Evolutionary conservation across 2,888 invertebrate species (phyloP).

Genomic region (Apotomis turbidana): DNA sequence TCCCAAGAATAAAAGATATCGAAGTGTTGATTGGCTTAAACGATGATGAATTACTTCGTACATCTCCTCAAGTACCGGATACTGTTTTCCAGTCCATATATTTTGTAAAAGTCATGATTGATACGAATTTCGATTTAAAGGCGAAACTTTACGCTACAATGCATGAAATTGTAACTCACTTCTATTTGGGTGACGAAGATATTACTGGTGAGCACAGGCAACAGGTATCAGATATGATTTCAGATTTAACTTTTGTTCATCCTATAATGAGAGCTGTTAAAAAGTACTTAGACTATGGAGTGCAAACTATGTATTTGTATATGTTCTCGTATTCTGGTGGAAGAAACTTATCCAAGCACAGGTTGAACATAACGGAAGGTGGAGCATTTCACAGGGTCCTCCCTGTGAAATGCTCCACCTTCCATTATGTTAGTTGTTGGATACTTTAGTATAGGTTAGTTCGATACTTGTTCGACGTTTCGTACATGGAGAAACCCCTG

Average conservation of each 20-base stretch:
- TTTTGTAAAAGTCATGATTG: conserved; percentile 37
- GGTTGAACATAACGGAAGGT: too few relatives aligned
- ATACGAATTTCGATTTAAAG: conserved; percentile 45
- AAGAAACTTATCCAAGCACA: too few relatives aligned
- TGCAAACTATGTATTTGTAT: too few relatives aligned
- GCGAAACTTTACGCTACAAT: conserved; percentile 44
- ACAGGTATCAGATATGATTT: conserved; percentile 48
- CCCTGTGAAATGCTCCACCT: too few relatives aligned
- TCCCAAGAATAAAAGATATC: conserved; percentile 30
- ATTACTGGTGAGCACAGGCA: conserved; percentile 43
- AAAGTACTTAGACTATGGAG: conserved; percentile 48
- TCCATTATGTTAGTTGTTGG: too few relatives aligned
- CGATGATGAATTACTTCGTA: conserved; percentile 15
- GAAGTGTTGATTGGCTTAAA: conserved; percentile 41
- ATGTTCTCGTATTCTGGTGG: too few relatives aligned
- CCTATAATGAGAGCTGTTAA: conserved; percentile 50
- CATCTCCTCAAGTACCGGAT: neutral
- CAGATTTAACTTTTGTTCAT: conserved; percentile 52
- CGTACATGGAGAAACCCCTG: too few relatives aligned
- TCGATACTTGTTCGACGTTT: too few relatives aligned
- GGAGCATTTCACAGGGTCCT: too few relatives aligned
- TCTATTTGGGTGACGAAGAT: conserved; percentile 53
- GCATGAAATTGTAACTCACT: conserved; percentile 45
- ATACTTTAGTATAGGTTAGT: too few relatives aligned
- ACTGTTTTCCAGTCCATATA: conserved; percentile 2